Percentiles rank a stretch among this genome's conserved stretches.
These are phyloP conservation scores for Bombus picipes DNA, from an alignment of 1,140 invertebrate species.

Conservation along the genomic window DNA sequence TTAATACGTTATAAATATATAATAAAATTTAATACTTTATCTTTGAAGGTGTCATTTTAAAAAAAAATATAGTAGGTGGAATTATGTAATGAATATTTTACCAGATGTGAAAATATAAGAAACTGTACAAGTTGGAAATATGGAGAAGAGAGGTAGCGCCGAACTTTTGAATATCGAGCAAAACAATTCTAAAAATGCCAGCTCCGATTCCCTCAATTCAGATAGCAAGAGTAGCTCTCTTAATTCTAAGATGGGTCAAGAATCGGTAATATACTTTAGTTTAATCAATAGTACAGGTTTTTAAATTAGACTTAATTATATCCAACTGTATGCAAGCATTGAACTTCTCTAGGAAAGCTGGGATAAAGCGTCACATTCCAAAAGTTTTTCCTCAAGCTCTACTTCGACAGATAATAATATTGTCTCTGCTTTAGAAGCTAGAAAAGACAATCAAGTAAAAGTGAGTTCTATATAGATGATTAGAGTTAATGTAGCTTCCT, in stretches of 20 bases:
- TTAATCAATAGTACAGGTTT: slow-evolving; percentile 68
- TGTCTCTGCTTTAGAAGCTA: slow-evolving; percentile 82
- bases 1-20: background rate
- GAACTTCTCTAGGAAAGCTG: slow-evolving; percentile 79
- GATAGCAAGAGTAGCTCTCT: slow-evolving; percentile 92
- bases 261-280: slow-evolving; percentile 84
- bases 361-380: slow-evolving; percentile 84
- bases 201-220: slow-evolving; percentile 90
- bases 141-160: slow-evolving; percentile 82
- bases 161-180: slow-evolving; percentile 83
- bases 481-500: slow-evolving; percentile 26
- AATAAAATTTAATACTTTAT: background rate
- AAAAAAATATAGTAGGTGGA: background rate
- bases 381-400: slow-evolving; percentile 85
- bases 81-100: slow-evolving; percentile 13
- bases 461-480: slow-evolving; percentile 68
- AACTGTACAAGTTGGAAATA: slow-evolving; percentile 57
- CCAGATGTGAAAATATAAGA: slow-evolving; percentile 16
- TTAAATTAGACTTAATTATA: slow-evolving; percentile 60
- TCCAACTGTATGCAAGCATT: slow-evolving; percentile 40
- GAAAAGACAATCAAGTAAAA: slow-evolving; percentile 80
- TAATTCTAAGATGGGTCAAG: slow-evolving; percentile 90
- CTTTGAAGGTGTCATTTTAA: background rate
- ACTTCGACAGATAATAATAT: slow-evolving; percentile 86
- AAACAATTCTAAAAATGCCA: slow-evolving; percentile 86